Conservation (phyloP, 2,113 vertebrate species). For the Okapia johnstoni region DNA sequence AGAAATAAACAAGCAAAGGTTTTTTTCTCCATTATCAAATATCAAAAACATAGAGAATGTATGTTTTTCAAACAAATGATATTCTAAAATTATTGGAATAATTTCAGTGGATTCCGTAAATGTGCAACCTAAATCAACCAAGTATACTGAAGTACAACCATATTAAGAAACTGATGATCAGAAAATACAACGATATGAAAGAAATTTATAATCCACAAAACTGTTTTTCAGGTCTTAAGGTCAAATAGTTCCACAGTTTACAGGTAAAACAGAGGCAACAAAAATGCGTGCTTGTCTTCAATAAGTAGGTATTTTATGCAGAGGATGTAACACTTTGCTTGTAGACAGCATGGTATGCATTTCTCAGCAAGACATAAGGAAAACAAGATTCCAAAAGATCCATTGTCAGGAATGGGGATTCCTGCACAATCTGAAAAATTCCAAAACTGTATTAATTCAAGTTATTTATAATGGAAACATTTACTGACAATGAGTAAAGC, state of each 20-base stretch:
- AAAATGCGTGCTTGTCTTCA: slow-evolving; percentile 80
- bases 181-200: slow-evolving; percentile 83
- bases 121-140: slow-evolving; percentile 84
- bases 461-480: not conserved
- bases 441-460: slow-evolving; percentile 46
- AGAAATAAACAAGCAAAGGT: slow-evolving; percentile 89
- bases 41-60: slow-evolving; percentile 83
- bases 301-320: slow-evolving; percentile 82
- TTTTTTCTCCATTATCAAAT: slow-evolving; percentile 81
- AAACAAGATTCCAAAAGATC: slow-evolving; percentile 99
- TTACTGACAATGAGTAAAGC: not conserved
- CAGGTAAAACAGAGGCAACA: slow-evolving; percentile 84
- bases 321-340: slow-evolving; percentile 97
- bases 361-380: slow-evolving; percentile 97
- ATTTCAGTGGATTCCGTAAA: slow-evolving; percentile 78
- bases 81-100: slow-evolving; percentile 74
- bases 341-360: slow-evolving; percentile 99
- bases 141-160: slow-evolving; percentile 82
- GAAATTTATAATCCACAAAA: slow-evolving; percentile 84
- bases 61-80: slow-evolving; percentile 78
- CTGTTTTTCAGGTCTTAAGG: slow-evolving; percentile 83
- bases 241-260: slow-evolving; percentile 86
- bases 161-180: slow-evolving; percentile 85
- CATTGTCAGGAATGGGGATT: slow-evolving; percentile 99
- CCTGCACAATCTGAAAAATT: slow-evolving; percentile 94